phyloP scores from a whole-genome alignment of 2,113 vertebrate species.

The Hepsetus odoe region DNA sequence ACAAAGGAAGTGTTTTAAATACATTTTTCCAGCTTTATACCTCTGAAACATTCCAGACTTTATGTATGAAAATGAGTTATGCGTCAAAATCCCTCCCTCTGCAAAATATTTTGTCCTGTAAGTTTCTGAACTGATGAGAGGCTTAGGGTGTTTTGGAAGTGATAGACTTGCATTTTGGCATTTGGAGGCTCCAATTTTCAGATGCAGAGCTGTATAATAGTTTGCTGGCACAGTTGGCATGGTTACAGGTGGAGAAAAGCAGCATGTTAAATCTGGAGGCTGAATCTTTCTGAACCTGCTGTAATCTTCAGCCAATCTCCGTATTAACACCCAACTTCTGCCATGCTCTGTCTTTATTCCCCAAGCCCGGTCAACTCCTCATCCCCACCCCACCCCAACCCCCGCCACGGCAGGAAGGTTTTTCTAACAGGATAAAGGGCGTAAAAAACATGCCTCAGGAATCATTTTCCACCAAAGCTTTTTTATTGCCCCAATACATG shows the following conservation, averaged over 20 bases:
- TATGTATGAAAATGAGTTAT: conserved; percentile 71
- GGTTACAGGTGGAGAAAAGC: conserved; percentile 66
- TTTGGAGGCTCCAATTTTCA: conserved; percentile 64
- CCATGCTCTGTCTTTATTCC: conserved; percentile 46
- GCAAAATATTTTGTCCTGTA: conserved; percentile 62
- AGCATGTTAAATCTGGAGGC: conserved; percentile 65
- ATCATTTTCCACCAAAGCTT: conserved; percentile 68
- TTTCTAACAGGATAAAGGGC: conserved; percentile 64
- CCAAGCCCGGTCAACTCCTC: conserved; percentile 27
- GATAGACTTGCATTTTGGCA: conserved; percentile 62
- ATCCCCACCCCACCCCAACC: conserved; percentile 43
- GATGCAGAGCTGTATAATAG: conserved; percentile 69
- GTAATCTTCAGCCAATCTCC: conserved; percentile 73
- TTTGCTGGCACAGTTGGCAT: conserved; percentile 72
- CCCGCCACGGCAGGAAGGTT: conserved; percentile 52
- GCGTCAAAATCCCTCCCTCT: conserved; percentile 57
- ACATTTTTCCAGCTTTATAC: conserved; percentile 29
- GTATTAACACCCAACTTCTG: conserved; percentile 69
- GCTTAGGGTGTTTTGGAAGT: conserved; percentile 68
- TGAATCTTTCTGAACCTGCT: conserved; percentile 67
- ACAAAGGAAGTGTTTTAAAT: conserved; percentile 48
- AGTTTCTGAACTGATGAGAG: conserved; percentile 72
- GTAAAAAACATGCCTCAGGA: conserved; percentile 62
- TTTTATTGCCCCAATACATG: conserved; percentile 58
- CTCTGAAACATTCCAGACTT: conserved; percentile 59